Percentiles rank a stretch among this genome's conserved stretches.
Evolutionary conservation across 2,113 vertebrate genomes (phyloP).

Genomic region (Scatophagus argus): DNA sequence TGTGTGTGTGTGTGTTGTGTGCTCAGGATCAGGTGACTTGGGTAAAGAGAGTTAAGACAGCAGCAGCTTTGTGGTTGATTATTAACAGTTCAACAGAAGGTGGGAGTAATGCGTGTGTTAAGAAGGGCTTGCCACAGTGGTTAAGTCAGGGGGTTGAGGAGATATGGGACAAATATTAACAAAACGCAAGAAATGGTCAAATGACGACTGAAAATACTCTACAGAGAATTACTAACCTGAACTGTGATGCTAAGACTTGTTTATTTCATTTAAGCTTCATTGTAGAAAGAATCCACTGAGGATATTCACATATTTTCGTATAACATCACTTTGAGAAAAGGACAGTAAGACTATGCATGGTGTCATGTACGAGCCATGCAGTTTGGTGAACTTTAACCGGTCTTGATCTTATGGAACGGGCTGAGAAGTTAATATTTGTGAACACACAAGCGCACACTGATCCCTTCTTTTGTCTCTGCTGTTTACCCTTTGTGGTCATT

Average conservation of each 20-base stretch:
- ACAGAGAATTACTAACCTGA: neutral
- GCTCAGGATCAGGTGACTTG: conserved; percentile 61
- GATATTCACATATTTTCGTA: neutral
- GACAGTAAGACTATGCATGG: neutral
- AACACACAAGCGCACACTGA: conserved; percentile 50
- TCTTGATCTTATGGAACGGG: conserved; percentile 18
- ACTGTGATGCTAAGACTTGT: neutral
- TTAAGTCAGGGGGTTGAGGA: neutral
- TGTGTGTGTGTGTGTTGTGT: conserved; percentile 13
- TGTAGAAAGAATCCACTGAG: neutral
- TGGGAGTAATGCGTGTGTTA: conserved; percentile 10
- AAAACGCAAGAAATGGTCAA: neutral
- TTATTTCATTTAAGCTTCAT: neutral
- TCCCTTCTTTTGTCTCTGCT: conserved; percentile 52
- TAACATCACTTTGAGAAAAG: neutral
- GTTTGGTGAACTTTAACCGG: conserved; percentile 51
- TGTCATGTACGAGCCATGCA: neutral
- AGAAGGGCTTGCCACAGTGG: neutral
- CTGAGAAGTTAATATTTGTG: conserved; percentile 62
- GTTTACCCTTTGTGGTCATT: conserved; percentile 75
- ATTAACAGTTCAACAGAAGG: conserved; percentile 65
- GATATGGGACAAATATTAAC: neutral
- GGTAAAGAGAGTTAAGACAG: conserved; percentile 57
- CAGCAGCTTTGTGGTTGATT: conserved; percentile 65
- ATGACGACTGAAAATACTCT: neutral